These are phyloP conservation scores for Podotricha telesiphe DNA, from an alignment of 2,888 invertebrate species.

Conservation along the genomic window DNA sequence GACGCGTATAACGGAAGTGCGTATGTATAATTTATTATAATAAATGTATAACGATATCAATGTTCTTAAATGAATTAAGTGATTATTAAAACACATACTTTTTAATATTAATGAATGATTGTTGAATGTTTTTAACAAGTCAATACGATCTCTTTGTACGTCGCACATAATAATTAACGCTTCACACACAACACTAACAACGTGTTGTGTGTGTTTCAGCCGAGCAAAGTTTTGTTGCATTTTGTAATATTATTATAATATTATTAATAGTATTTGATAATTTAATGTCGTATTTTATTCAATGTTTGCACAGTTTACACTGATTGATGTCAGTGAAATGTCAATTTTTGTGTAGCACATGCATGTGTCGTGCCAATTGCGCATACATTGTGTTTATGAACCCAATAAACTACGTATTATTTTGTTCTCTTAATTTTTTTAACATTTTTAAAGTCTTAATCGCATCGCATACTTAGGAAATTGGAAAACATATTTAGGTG, in stretches of 20 bases:
- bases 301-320: too few species aligned
- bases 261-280: too few species aligned
- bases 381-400: slow-evolving; percentile 21
- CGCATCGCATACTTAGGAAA: too few species aligned
- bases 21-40: slow-evolving; percentile 11
- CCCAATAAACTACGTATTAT: slow-evolving; percentile 22
- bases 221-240: neutral
- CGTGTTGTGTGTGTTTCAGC: too few species aligned
- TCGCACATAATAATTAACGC: slow-evolving; percentile 12
- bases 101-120: neutral
- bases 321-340: too few species aligned
- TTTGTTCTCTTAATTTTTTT: slow-evolving; percentile 14
- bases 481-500: too few species aligned
- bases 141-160: slow-evolving; percentile 16
- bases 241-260: neutral
- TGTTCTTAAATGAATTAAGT: neutral
- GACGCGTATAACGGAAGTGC: neutral
- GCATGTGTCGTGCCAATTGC: slow-evolving; percentile 2
- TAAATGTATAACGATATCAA: slow-evolving; percentile 17
- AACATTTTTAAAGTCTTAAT: too few species aligned
- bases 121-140: neutral
- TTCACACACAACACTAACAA: too few species aligned
- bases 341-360: neutral
- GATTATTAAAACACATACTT: neutral
- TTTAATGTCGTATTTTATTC: too few species aligned